Evolutionary conservation across 1,140 invertebrate genomes (phyloP).

Genomic region (Lepidurus arcticus): DNA sequence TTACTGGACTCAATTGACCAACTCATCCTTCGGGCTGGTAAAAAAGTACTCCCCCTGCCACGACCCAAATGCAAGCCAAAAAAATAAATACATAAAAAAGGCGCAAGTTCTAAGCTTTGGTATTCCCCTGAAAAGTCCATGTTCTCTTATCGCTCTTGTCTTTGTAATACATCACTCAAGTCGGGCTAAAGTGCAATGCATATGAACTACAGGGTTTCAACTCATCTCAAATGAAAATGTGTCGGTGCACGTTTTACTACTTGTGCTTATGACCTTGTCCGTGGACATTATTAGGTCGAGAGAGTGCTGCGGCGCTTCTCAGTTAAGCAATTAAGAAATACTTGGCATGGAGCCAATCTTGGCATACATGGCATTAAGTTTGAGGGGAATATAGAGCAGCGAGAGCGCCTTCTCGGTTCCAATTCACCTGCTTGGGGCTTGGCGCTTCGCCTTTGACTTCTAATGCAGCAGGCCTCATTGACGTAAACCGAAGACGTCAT

Average conservation of each 20-base stretch:
- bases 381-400: background rate
- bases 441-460: slow-evolving; percentile 4
- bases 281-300: background rate
- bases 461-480: slow-evolving; percentile 21
- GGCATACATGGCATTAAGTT: background rate
- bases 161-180: no score
- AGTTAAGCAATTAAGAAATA: slow-evolving; percentile 9
- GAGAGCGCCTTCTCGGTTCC: background rate
- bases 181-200: no score
- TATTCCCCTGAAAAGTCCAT: no score
- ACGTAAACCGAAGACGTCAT: slow-evolving; percentile 21
- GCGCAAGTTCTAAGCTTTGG: no score
- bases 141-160: no score
- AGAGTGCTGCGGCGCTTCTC: background rate
- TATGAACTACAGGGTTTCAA: no score
- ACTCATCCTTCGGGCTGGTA: background rate
- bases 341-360: background rate
- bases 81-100: no score
- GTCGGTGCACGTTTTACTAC: background rate
- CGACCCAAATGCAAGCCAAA: no score
- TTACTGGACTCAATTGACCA: slow-evolving; percentile 19
- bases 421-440: slow-evolving; percentile 14
- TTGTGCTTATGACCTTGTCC: background rate
- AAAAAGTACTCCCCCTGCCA: background rate
- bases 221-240: background rate